Base-by-base conservation (phyloP, 2,888 invertebrate species). In the Orthonevra nobilis region DNA sequence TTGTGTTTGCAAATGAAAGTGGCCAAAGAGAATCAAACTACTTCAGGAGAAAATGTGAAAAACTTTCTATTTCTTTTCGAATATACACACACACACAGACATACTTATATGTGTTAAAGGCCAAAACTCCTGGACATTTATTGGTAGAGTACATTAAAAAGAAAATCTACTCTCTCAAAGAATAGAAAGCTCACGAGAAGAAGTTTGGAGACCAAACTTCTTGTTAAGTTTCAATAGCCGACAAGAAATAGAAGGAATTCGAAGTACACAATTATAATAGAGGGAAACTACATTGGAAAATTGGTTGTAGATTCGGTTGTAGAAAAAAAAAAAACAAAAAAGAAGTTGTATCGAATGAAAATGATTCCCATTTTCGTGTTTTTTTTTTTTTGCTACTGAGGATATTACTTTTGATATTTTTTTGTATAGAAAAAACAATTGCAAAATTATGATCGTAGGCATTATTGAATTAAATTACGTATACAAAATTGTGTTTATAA, bases 1-100 rank as follows among this genome's bases (percentile, higher is more conserved):
- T 70, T 70, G 38, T 54, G 26, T 54, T 70, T 46, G 50, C 36
- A 70, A 70, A 70, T 54, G 44, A 46, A 70, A 61, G 46, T 69
- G 60, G 58, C 42, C 60, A n/a, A 46, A 52, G 52, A 26, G 54
- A 44, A 44, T 60, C 70, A 28, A 70, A 70, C 52, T 70, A 61
- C 61, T 70, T 38, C 20, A 36, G 50, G 19, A 32, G 52, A 14
- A 54, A 54, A 54, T 50, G 40, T 32, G 26, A 40, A 70, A n/a
- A 54, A 66, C 64, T 64, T 64, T 52, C 42, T 36, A 17, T 56
- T 46, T 56, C 44, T 46, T 23, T 32, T 19, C 28, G 14, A 30
- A 50, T 26, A 36, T 14, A n/a, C 12, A 48, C 40, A 42, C 3
- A 9, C 12, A 36, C 10, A 23, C 5, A 9, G n/a, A 52, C 12